phyloP scores from a whole-genome alignment of 2,113 vertebrate species.

The Cyprinodon tularosa region DNA sequence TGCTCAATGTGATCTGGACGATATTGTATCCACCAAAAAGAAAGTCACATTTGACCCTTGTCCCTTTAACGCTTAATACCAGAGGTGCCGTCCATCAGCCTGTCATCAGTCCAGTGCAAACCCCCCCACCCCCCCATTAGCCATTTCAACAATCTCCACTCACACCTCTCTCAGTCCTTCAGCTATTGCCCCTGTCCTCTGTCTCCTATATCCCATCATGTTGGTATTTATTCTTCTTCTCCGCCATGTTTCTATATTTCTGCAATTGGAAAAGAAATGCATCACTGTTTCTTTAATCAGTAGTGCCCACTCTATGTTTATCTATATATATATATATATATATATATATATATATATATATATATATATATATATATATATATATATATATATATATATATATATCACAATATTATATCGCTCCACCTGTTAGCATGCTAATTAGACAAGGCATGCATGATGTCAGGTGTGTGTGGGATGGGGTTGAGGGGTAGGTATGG shows the following conservation, averaged over 20 bases:
- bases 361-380: no score
- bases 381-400: no score
- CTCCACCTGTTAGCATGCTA: slow-evolving; percentile 63
- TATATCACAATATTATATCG: slow-evolving; percentile 27
- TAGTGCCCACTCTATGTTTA: slow-evolving; percentile 1
- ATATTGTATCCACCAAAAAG: slow-evolving; percentile 38
- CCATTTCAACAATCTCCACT: slow-evolving; percentile 46
- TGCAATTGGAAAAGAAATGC: slow-evolving; percentile 25
- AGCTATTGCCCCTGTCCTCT: slow-evolving; percentile 32
- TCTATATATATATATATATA: neutral
- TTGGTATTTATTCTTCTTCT: slow-evolving; percentile 56
- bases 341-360: no score
- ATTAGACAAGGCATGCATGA: slow-evolving; percentile 30
- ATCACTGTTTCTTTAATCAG: no score
- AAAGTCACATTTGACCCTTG: slow-evolving; percentile 39
- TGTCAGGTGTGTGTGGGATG: neutral
- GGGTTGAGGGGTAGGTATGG: neutral
- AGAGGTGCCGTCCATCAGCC: slow-evolving; percentile 71
- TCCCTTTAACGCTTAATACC: slow-evolving; percentile 52
- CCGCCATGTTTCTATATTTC: slow-evolving; percentile 63
- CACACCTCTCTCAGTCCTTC: slow-evolving; percentile 19
- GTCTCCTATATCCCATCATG: slow-evolving; percentile 52
- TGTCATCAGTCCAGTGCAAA: slow-evolving; percentile 63
- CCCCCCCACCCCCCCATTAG: slow-evolving; percentile 55
- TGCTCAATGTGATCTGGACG: neutral